Conservation (phyloP, 2,113 vertebrate species). For the Leuciscus idus region DNA sequence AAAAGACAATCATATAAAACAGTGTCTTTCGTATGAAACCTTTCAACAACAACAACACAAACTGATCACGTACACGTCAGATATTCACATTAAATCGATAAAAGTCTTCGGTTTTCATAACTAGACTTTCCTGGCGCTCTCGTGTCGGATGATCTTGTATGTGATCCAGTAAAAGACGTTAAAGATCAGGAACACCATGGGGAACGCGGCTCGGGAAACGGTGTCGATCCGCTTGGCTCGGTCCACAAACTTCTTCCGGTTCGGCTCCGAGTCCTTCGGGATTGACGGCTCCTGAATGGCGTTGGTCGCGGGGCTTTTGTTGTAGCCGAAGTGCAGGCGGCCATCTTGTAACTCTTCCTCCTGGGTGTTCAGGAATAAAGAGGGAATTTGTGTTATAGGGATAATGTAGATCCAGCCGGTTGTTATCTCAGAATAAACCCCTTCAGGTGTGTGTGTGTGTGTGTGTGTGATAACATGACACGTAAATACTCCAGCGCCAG, state of each 20-base stretch:
- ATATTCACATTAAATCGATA: background rate
- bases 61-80: background rate
- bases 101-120: background rate
- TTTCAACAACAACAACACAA: constrained; percentile 63
- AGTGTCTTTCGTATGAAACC: constrained; percentile 74
- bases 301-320: constrained; percentile 82
- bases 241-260: constrained; percentile 97
- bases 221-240: constrained; percentile 98
- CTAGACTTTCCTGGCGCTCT: constrained; percentile 90
- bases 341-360: constrained; percentile 92
- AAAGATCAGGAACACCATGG: constrained; percentile 97
- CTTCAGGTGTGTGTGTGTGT: too few species aligned
- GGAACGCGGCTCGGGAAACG: constrained; percentile 94
- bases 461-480: too few species aligned
- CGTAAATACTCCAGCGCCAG: too few species aligned
- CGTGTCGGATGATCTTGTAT: constrained; percentile 97
- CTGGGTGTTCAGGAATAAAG: constrained; percentile 67
- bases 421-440: too few species aligned
- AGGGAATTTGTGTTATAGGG: background rate
- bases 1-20: constrained; percentile 66
- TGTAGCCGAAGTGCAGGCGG: constrained; percentile 92
- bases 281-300: constrained; percentile 73
- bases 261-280: constrained; percentile 87
- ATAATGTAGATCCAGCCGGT: too few species aligned
- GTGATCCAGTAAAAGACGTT: constrained; percentile 99